phyloP scores from a whole-genome alignment of 2,113 vertebrate genomes.

The Silurus glanis region DNA sequence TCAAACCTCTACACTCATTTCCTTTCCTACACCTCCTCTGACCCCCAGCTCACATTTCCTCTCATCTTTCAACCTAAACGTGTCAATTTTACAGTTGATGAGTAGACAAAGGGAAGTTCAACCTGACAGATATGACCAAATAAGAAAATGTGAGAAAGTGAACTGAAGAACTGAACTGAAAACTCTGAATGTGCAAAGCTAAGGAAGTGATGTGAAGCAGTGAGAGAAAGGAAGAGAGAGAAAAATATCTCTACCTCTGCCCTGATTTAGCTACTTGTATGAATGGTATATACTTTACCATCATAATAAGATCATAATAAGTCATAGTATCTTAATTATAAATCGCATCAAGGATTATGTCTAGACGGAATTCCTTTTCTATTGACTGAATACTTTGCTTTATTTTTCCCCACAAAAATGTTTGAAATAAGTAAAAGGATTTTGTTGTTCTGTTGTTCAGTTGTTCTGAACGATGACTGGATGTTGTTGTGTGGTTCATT shows the following conservation, averaged over 20 bases:
- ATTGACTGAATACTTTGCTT: no score
- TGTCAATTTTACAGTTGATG: not conserved
- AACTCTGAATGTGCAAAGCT: not conserved
- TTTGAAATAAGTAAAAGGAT: no score
- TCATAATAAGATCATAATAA: not conserved
- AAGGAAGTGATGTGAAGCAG: not conserved
- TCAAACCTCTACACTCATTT: conserved; percentile 11
- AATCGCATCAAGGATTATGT: not conserved
- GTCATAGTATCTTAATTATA: no score
- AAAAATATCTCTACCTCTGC: not conserved
- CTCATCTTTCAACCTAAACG: not conserved
- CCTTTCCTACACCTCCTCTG: not conserved
- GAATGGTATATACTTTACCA: not conserved
- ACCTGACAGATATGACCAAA: not conserved
- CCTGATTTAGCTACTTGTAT: no score
- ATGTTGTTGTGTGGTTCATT: not conserved
- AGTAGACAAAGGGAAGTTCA: not conserved
- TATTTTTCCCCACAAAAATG: no score
- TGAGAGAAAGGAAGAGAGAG: not conserved
- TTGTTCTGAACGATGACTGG: not conserved
- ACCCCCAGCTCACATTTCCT: not conserved
- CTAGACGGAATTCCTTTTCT: not conserved
- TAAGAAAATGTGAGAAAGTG: not conserved
- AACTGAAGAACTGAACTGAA: conserved; percentile 27
- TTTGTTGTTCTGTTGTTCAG: no score